phyloP scores from a whole-genome alignment of 1,140 invertebrate genomes.

The Drosophila eugracilis region DNA sequence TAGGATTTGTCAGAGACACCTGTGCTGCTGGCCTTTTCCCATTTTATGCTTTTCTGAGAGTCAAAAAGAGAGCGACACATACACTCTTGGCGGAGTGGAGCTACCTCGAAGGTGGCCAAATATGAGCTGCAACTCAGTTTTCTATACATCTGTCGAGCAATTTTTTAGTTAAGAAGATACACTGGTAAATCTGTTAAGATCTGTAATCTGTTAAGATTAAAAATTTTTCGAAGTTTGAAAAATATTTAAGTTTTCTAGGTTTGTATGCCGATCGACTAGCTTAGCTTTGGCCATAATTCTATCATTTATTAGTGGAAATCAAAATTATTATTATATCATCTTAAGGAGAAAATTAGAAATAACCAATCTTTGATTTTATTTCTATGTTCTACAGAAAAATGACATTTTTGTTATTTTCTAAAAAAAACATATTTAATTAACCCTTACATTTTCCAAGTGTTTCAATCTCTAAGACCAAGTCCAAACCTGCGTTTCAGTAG shows the following conservation, averaged over 20 bases:
- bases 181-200: too few relatives aligned
- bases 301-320: too few relatives aligned
- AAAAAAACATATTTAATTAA: not conserved
- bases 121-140: constrained; percentile 33
- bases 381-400: not conserved
- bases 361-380: too few relatives aligned
- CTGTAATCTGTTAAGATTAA: too few relatives aligned
- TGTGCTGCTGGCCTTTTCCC: constrained; percentile 42
- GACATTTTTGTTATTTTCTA: too few relatives aligned
- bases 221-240: too few relatives aligned
- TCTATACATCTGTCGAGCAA: constrained; percentile 71
- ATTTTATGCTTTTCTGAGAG: constrained; percentile 28
- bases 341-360: too few relatives aligned
- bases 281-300: too few relatives aligned
- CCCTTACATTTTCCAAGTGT: not conserved
- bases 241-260: too few relatives aligned
- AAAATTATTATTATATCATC: too few relatives aligned
- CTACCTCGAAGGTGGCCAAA: constrained; percentile 34
- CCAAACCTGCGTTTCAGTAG: constrained; percentile 6
- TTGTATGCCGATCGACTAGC: too few relatives aligned
- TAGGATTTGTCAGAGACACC: constrained; percentile 74
- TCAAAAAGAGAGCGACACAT: not conserved
- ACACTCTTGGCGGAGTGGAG: constrained; percentile 2
- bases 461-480: not conserved
- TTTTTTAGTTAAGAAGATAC: constrained; percentile 54